These are phyloP conservation scores for Liolophura sinensis DNA, from an alignment of 1,140 invertebrate genomes.

Conservation along the genomic window DNA sequence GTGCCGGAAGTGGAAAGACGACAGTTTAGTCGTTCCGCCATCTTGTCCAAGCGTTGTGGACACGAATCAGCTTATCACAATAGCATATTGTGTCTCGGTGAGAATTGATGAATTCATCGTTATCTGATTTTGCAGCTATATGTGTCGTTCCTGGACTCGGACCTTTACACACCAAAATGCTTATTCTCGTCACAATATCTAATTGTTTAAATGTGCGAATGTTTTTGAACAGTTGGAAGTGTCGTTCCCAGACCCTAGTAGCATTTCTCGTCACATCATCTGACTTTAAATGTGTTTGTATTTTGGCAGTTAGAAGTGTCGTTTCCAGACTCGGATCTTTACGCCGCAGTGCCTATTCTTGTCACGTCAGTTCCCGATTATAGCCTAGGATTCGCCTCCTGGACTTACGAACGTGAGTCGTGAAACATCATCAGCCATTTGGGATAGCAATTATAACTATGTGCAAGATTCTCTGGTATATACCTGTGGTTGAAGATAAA, in stretches of 20 bases:
- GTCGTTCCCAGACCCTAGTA: neutral
- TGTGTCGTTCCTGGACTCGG: neutral
- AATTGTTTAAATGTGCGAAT: neutral
- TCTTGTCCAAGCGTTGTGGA: slow-evolving; percentile 47
- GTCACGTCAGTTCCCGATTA: slow-evolving; percentile 48
- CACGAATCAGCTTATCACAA: slow-evolving; percentile 48
- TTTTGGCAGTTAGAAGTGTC: slow-evolving; percentile 41
- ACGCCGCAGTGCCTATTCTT: slow-evolving; percentile 50
- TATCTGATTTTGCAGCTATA: neutral
- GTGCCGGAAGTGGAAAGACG: slow-evolving; percentile 41
- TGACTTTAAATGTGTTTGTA: neutral
- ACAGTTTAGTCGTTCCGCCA: slow-evolving; percentile 40
- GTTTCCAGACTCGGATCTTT: slow-evolving; percentile 46
- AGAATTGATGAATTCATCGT: slow-evolving; percentile 16
- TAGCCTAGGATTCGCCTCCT: slow-evolving; percentile 39
- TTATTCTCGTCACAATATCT: neutral
- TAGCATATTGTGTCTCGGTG: slow-evolving; percentile 51
- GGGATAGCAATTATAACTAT: no score
- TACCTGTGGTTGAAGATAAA: no score
- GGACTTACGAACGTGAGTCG: slow-evolving; percentile 43
- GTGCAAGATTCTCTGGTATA: no score
- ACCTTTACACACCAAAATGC: neutral
- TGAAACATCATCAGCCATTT: no score
- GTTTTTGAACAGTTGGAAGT: neutral
- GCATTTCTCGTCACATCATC: no score